Percentiles rank a stretch among this genome's conserved stretches.
Evolutionary conservation across 2,888 invertebrate genomes (phyloP).

Genomic region (Neoascia interrupta): DNA sequence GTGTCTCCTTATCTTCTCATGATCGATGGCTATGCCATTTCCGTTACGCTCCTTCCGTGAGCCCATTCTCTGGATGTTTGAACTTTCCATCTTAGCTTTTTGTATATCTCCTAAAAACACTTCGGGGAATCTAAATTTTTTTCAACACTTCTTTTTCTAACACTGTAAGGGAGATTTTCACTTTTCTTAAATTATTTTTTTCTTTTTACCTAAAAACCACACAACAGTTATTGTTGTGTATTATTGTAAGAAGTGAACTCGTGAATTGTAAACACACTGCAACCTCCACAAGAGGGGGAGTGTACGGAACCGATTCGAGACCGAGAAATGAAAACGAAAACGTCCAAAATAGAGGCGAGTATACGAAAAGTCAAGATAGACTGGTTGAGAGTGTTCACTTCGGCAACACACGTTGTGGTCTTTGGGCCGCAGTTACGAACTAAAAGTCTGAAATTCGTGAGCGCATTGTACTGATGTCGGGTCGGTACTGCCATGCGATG

Average conservation of each 20-base stretch:
- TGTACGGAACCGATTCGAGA: constrained; percentile 20
- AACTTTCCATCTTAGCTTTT: constrained; percentile 42
- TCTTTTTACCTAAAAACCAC: neutral
- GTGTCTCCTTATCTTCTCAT: constrained; percentile 76
- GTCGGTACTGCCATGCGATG: constrained; percentile 47
- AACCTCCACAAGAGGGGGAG: constrained; percentile 1
- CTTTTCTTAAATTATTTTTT: constrained; percentile 42
- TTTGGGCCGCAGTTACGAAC: constrained; percentile 61
- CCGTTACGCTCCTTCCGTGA: constrained; percentile 56
- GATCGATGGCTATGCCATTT: constrained; percentile 71
- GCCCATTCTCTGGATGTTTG: constrained; percentile 34
- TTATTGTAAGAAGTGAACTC: constrained; percentile 13
- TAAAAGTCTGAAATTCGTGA: constrained; percentile 60
- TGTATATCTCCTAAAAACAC: constrained; percentile 19
- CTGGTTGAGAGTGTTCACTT: constrained; percentile 55
- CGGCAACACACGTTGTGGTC: constrained; percentile 62
- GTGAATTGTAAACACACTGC: constrained; percentile 26
- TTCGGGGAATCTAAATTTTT: too few species aligned
- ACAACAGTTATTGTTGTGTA: constrained; percentile 7
- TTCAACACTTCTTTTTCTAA: neutral
- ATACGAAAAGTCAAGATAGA: constrained; percentile 9
- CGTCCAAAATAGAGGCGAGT: constrained; percentile 25
- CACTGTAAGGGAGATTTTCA: constrained; percentile 34
- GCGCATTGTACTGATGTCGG: constrained; percentile 64
- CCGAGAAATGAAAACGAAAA: constrained; percentile 59